Base-by-base conservation (phyloP, 2,888 invertebrate species). In the Mechanitis messenoides region DNA sequence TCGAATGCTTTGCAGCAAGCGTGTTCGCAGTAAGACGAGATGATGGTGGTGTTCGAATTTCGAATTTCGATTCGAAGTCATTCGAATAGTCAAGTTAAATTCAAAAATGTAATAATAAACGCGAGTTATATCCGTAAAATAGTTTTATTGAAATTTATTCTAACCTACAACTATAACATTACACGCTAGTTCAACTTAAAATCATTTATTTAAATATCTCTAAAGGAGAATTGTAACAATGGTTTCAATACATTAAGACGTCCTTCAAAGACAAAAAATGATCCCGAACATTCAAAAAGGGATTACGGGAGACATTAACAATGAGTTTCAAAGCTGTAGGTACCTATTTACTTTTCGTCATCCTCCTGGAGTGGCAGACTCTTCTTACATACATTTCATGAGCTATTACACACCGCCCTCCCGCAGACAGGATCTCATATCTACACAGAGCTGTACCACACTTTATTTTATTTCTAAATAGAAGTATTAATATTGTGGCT, bases 371-470 rank as follows among this genome's bases (percentile, higher is more conserved):
- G 84, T 76, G 77, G 76, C 79, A 79, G 83, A 77, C 79, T 75
- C 78, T 74, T 78, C 76, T 88, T 89, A 87, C 88, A 87, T 88
- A 89, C 82, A 89, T 90, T 90, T 90, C 89, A 90, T 87, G 89
- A 85, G 88, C 84, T 85, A 88, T 90, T 90, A 87, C 85, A 83
- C 84, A 74, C 83, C 76, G 80, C 85, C 86, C 86, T 80, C 74
- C 72, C 50, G 66, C 64, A 69, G 72, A 74, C 73, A 71, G 72
- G 65, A 66, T 68, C 63, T 28, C 58, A 62, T 64, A 76, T 72
- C 62, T 69, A 64, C 62, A 76, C 61, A 72, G 80, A 81, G 84
- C 60, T 73, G 79, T 42, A 61, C 46, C 31, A 57, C 31, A 20
- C 3, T 42, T 11, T 42, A 31, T 28, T 20, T 42, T 59, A 57